These are phyloP conservation scores for Smittia sp. DNA, from an alignment of 2,888 invertebrate genomes.

Conservation along the genomic window DNA sequence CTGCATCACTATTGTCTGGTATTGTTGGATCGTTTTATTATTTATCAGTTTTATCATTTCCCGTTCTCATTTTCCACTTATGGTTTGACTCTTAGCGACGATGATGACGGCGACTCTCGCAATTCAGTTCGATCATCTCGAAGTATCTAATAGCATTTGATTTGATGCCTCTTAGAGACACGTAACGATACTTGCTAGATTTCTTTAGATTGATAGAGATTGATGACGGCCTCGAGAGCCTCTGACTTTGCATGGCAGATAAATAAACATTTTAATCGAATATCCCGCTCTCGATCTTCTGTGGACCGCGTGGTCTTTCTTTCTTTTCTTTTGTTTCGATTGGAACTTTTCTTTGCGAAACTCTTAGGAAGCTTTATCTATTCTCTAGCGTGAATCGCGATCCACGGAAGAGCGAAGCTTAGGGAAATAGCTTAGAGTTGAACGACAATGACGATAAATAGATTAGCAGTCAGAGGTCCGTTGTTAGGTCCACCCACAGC, in stretches of 20 bases:
- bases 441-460: conserved; percentile 5
- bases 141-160: neutral
- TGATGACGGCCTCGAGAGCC: conserved; percentile 23
- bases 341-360: neutral
- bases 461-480: neutral
- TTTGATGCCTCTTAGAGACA: neutral
- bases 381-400: neutral
- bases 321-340: conserved; percentile 1
- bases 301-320: neutral
- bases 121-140: neutral
- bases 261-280: conserved; percentile 3
- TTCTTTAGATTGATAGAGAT: conserved; percentile 38
- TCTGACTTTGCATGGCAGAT: conserved; percentile 17
- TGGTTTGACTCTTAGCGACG: conserved; percentile 39
- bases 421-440: neutral
- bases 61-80: conserved; percentile 39
- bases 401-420: neutral
- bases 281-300: neutral
- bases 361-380: neutral
- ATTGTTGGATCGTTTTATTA: conserved; percentile 45
- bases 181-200: neutral
- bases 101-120: neutral
- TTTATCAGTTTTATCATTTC: conserved; percentile 35
- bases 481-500: neutral
- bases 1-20: conserved; percentile 53